Base-by-base conservation (phyloP, 1,140 invertebrate species). In the Stegodyphus mimosarum region DNA sequence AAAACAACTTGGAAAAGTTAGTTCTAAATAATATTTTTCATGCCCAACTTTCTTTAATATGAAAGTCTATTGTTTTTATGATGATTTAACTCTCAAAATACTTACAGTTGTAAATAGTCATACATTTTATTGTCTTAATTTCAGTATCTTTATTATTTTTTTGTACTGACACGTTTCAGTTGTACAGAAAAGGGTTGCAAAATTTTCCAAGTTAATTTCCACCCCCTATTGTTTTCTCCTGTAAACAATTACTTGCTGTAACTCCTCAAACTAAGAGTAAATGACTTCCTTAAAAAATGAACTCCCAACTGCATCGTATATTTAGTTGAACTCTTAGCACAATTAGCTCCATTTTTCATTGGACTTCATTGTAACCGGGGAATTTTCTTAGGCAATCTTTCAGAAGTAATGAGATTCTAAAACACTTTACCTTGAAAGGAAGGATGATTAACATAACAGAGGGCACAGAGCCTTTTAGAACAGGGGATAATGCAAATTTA, bases 311-410 rank as follows among this genome's bases (percentile, higher is more conserved):
- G 18, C 17, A 50, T 60, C 50, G 33, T 64, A 76, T 64, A 64
- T 55, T 64, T 66, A 76, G 60, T 66, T 76, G 74, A 76, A 76
- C 60, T 76, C 53, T 76, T 33, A 49, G 74, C 63, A 76, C 74
- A 76, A 76, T 76, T 76, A 76, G 74, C 50, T 76, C 15, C 74
- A 60, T 60, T 76, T 76, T 76, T 55, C 52, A 48, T 60, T 50
- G 48, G 15, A 7, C 48, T n/a, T 49, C 55, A 50, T 52, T 64
- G 49, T 63, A 66, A 64, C 11, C 9, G 66, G 60, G 13, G 33
- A 53, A 64, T 63, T 76, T 76, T 76, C 74, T 76, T 76, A 76
- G 66, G 50, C 74, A 66, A 76, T 76, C 74, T 50, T 76, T 53
- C 74, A 49, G 60, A 33, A 64, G 48, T 76, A 76, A 76, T 76